Evolutionary conservation across 2,888 invertebrate species (phyloP).

Genomic region (Fragum sueziense): DNA sequence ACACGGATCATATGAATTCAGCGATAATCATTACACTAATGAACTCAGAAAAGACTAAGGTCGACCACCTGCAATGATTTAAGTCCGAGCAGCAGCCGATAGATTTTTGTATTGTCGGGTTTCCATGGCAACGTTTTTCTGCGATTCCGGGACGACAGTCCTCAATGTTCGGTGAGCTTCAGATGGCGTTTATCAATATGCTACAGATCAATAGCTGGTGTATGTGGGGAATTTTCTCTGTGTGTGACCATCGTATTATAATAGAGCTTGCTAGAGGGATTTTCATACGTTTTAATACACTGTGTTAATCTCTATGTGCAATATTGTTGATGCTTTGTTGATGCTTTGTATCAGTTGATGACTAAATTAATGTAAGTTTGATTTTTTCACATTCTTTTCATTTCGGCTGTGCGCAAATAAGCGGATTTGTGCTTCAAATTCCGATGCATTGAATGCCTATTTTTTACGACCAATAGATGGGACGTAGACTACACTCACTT

Average conservation of each 20-base stretch:
- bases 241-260: neutral
- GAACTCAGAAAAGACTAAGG: no score
- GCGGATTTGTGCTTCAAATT: no score
- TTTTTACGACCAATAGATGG: no score
- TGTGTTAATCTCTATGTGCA: neutral
- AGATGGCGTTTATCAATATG: constrained; percentile 10
- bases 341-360: neutral
- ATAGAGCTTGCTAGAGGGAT: no score
- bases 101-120: constrained; percentile 16
- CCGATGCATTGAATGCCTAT: no score
- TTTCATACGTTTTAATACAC: neutral
- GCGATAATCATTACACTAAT: no score
- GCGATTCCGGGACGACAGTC: constrained; percentile 24
- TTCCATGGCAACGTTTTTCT: constrained; percentile 20
- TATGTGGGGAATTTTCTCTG: constrained; percentile 6
- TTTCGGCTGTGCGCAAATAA: no score
- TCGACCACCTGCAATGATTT: neutral
- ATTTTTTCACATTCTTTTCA: no score
- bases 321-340: no score
- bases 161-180: neutral
- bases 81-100: neutral
- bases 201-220: constrained; percentile 19
- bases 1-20: no score
- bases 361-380: neutral
- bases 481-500: no score